phyloP scores from a whole-genome alignment of 1,140 invertebrate genomes.

The Choristoneura fumiferana region DNA sequence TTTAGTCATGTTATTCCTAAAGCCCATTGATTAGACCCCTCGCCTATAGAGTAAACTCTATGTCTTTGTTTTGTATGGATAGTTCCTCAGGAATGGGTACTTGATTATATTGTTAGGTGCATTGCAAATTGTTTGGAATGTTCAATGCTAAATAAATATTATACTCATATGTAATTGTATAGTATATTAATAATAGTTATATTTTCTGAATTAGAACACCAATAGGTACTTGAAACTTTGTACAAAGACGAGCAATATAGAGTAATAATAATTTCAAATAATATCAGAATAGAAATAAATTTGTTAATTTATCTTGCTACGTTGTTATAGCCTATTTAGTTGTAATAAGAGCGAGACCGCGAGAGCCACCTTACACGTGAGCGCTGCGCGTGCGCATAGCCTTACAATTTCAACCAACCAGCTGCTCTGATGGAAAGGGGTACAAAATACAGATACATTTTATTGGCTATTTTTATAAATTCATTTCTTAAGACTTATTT shows the following conservation, averaged over 20 bases:
- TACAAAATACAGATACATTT: slow-evolving; percentile 68
- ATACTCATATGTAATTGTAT: slow-evolving; percentile 62
- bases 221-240: slow-evolving; percentile 74
- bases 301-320: slow-evolving; percentile 62
- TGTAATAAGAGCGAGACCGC: slow-evolving; percentile 51
- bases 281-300: slow-evolving; percentile 38
- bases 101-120: slow-evolving; percentile 47
- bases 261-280: slow-evolving; percentile 62
- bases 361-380: slow-evolving; percentile 10
- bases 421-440: slow-evolving; percentile 73
- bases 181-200: slow-evolving; percentile 50
- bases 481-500: slow-evolving; percentile 59
- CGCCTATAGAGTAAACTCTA: slow-evolving; percentile 11
- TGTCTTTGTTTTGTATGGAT: slow-evolving; percentile 45
- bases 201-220: slow-evolving; percentile 73
- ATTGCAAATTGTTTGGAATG: slow-evolving; percentile 47
- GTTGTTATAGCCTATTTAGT: slow-evolving; percentile 67
- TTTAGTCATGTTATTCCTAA: slow-evolving; percentile 49
- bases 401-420: slow-evolving; percentile 53
- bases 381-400: slow-evolving; percentile 35
- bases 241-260: slow-evolving; percentile 77
- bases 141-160: slow-evolving; percentile 43
- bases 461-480: slow-evolving; percentile 68
- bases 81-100: slow-evolving; percentile 59
- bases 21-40: slow-evolving; percentile 5